These are phyloP conservation scores for Phyllostomus discolor DNA, from an alignment of 2,113 vertebrate species.

Conservation along the genomic window DNA sequence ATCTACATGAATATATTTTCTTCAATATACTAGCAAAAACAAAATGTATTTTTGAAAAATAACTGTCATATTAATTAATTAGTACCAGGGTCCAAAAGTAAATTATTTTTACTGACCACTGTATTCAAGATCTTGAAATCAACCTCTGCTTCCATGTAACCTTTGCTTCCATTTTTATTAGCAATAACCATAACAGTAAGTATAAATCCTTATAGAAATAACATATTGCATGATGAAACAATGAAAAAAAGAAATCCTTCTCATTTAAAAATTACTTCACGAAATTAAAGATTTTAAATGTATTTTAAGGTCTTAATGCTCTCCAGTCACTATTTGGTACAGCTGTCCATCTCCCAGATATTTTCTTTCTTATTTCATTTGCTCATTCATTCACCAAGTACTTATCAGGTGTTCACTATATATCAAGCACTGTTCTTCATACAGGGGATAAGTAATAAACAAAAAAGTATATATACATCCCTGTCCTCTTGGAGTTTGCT, in stretches of 20 bases:
- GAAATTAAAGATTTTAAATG: not conserved
- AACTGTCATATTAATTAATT: not conserved
- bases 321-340: not conserved
- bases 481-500: not conserved
- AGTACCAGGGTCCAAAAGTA: not conserved
- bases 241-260: not conserved
- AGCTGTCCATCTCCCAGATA: not conserved
- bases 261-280: not conserved
- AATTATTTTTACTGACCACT: not conserved
- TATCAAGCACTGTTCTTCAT: not conserved
- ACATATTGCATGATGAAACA: not conserved
- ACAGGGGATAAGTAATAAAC: not conserved
- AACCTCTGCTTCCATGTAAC: not conserved
- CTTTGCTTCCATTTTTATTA: slow-evolving; percentile 12
- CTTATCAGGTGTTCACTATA: not conserved
- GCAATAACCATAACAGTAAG: not conserved
- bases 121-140: not conserved
- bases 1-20: not conserved
- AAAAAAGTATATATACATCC: not conserved
- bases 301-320: not conserved
- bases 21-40: not conserved
- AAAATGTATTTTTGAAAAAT: not conserved
- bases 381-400: not conserved
- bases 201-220: not conserved
- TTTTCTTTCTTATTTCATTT: not conserved